Conservation (phyloP, 2,113 vertebrate species). For the Lanius ludovicianus region DNA sequence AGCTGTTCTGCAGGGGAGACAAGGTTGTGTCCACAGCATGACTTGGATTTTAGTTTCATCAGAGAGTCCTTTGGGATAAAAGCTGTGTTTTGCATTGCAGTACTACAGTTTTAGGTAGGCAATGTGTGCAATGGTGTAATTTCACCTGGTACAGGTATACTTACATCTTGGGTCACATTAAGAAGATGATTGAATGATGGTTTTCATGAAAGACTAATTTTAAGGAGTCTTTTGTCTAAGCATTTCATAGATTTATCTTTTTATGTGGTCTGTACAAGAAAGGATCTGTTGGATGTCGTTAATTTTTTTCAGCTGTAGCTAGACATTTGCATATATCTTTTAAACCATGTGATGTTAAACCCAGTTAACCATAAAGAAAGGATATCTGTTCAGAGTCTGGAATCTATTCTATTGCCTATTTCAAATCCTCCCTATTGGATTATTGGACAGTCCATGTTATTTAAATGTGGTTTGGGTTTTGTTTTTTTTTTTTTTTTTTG, state of each 20-base stretch:
- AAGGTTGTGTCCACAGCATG: not conserved
- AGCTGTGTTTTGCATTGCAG: not conserved
- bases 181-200: not conserved
- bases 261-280: not conserved
- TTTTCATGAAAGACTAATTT: not conserved
- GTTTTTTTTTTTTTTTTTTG: not conserved
- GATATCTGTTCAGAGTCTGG: slow-evolving; percentile 32
- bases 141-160: not conserved
- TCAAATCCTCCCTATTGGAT: not conserved
- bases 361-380: slow-evolving; percentile 10
- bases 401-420: not conserved
- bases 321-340: not conserved
- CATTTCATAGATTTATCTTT: not conserved
- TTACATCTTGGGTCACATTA: not conserved
- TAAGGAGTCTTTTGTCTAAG: not conserved
- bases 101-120: not conserved
- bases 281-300: not conserved
- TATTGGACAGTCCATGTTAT: not conserved
- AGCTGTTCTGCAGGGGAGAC: not conserved
- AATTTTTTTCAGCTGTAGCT: slow-evolving; percentile 36
- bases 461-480: not conserved
- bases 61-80: not conserved
- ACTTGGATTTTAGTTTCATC: not conserved
- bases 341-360: not conserved
- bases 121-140: not conserved